Evolutionary conservation across 2,888 invertebrate species (phyloP).

Genomic region (Athalia cordata): DNA sequence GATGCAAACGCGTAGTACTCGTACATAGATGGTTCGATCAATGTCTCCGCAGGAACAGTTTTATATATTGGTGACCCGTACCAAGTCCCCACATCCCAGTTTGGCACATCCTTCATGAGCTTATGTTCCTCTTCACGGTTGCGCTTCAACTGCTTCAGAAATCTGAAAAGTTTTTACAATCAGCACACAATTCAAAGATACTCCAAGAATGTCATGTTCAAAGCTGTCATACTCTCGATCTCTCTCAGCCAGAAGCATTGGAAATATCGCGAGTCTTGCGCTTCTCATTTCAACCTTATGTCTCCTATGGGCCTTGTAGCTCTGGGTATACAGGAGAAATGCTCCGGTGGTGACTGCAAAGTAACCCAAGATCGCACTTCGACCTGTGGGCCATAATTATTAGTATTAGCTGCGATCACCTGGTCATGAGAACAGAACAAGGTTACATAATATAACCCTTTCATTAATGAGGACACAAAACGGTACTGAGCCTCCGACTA

Average conservation of each 20-base stretch:
- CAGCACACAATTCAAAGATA: neutral
- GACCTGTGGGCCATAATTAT: constrained; percentile 73
- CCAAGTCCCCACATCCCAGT: constrained; percentile 94
- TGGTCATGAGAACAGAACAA: neutral
- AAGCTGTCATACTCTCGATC: constrained; percentile 82
- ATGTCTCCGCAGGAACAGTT: constrained; percentile 73
- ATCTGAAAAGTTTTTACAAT: constrained; percentile 67
- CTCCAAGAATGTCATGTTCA: neutral
- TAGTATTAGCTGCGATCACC: neutral
- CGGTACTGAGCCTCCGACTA: neutral
- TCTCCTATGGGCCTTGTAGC: constrained; percentile 75
- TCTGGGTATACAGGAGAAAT: constrained; percentile 77
- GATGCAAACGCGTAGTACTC: constrained; percentile 17
- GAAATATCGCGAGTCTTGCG: constrained; percentile 84
- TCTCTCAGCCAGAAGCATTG: constrained; percentile 87
- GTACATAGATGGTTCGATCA: neutral
- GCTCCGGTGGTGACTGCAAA: constrained; percentile 76
- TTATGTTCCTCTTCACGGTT: constrained; percentile 90
- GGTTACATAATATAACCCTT: constrained; percentile 31
- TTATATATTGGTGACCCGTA: constrained; percentile 90
- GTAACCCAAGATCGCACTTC: constrained; percentile 79
- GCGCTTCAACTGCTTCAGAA: constrained; percentile 84
- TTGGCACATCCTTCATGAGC: constrained; percentile 92
- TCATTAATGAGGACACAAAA: neutral
- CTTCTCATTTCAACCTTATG: constrained; percentile 86